Evolutionary conservation across 2,888 invertebrate genomes (phyloP).

Genomic region (Chrysolina haemoptera): DNA sequence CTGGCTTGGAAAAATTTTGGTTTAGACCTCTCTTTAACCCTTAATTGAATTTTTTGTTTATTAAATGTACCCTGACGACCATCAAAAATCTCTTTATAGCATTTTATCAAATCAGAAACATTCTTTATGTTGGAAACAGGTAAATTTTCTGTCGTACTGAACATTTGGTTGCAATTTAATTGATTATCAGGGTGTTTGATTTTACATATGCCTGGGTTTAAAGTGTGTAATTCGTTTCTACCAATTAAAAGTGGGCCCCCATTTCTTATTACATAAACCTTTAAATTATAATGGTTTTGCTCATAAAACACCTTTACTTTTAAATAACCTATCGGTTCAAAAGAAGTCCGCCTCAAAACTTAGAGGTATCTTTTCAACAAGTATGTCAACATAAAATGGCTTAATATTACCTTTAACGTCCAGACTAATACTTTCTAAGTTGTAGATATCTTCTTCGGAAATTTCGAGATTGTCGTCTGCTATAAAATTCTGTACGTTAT

Average conservation of each 20-base stretch:
- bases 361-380: background rate
- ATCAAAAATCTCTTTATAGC: too few species aligned
- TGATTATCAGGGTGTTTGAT: background rate
- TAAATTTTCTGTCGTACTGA: background rate
- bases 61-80: slow-evolving; percentile 15
- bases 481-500: background rate
- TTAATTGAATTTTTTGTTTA: slow-evolving; percentile 16
- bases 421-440: background rate
- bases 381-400: background rate
- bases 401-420: background rate
- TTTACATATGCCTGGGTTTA: background rate
- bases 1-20: slow-evolving; percentile 28
- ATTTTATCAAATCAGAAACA: background rate
- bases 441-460: background rate
- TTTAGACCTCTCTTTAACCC: background rate
- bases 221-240: background rate
- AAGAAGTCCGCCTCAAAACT: background rate
- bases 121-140: background rate
- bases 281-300: slow-evolving; percentile 2
- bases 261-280: background rate
- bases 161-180: background rate
- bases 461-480: background rate
- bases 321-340: background rate
- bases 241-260: background rate
- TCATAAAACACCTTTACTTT: background rate